Evolutionary conservation across 2,797 vertebrate genomes (phyloP), one percentile per base, ranked within the genome.

Genomic region (Lophotriccus pileatus): DNA sequence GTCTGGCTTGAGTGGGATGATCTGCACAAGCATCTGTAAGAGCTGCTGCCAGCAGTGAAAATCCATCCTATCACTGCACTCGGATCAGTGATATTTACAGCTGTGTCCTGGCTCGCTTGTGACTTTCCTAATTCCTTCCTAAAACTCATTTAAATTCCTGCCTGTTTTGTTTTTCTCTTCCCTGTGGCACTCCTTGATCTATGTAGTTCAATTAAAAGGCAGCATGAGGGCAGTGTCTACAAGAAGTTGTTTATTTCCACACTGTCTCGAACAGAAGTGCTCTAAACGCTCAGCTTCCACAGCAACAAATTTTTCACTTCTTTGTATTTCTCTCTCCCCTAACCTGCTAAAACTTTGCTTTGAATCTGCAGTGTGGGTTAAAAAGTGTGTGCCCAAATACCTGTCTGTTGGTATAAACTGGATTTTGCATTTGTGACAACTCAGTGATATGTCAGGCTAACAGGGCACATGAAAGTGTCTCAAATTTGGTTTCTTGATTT

Each of bases 191-290:
- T 91, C 58, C 82, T 69, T 90, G 89, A 95, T 93, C 89, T 94
- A 76, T 97, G 96, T 82, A 97, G 94, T 96, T 96, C 95, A 96
- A 96, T 95, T 96, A 95, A 89, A 88, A 97, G 89, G 90, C 96
- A 95, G 96, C 94, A 97, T 37, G 96, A 97, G 96, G 96, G 95
- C 96, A 97, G 95, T 93, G 73, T 95, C 95, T 90, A 50, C 96
- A 96, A 96, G 93, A 96, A 84, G 60, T 96, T 95, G 89, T 95
- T 95, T 95, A 93, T 94, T 84, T 68, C 84, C 79, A 39, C 77
- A 13, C 73, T 3, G 52, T 63, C 66, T n/a, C 9, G 1, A 59
- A 66, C 50, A 63, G 36, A 46, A 21, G 23, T 66, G 60, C 66
- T 59, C 53, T 36, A 70, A 95, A 44, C 10, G 59, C 66, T 86